Conservation (phyloP, 2,113 vertebrate genomes). For the Oryzias javanicus region DNA sequence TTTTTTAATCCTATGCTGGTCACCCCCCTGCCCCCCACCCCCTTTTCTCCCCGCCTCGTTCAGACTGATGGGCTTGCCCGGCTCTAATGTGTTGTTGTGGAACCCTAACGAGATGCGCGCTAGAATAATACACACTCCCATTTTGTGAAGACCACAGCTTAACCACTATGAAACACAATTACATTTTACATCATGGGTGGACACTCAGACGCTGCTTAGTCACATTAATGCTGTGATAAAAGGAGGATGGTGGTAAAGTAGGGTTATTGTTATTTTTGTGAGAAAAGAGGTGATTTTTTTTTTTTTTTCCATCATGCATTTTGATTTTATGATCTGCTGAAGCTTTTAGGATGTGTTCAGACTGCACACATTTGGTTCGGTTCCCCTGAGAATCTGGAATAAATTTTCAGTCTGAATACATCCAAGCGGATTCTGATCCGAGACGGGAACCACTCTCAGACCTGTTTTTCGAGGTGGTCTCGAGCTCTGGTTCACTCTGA, state of each 20-base stretch:
- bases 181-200: background rate
- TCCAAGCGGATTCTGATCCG: too few species aligned
- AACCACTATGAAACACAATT: slow-evolving; percentile 4
- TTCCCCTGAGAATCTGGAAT: too few species aligned
- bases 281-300: background rate
- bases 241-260: slow-evolving; percentile 4
- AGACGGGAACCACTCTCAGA: too few species aligned
- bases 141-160: slow-evolving; percentile 41
- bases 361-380: too few species aligned
- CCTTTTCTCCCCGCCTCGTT: slow-evolving; percentile 23
- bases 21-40: slow-evolving; percentile 9
- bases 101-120: slow-evolving; percentile 25
- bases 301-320: background rate
- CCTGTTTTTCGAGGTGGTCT: too few species aligned
- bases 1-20: slow-evolving; percentile 45
- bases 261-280: background rate
- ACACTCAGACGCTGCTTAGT: background rate
- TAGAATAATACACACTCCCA: slow-evolving; percentile 31
- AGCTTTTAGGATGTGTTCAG: too few species aligned
- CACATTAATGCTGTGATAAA: background rate
- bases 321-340: background rate
- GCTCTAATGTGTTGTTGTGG: slow-evolving; percentile 28
- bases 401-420: too few species aligned
- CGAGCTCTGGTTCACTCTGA: too few species aligned
- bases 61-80: slow-evolving; percentile 52